Conservation (phyloP, 2,797 vertebrate genomes). For the Tokudaia tokunoshimensis region DNA sequence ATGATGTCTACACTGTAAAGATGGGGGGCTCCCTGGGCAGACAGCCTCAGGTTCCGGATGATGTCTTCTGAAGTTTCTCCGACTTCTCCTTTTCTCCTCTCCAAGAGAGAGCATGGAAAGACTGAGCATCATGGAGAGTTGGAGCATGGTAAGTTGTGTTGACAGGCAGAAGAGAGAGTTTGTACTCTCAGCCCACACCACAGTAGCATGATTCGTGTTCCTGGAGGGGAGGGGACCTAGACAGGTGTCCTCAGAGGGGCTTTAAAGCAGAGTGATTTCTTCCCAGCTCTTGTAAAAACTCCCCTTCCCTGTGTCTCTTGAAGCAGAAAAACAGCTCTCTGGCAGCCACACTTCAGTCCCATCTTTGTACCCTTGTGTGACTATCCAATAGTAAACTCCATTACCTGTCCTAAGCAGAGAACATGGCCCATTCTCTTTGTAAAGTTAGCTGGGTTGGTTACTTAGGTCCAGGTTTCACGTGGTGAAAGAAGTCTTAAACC, state of each 20-base stretch:
- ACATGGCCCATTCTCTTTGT: background rate
- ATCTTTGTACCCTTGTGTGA: constrained; percentile 12
- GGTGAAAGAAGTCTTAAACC: background rate
- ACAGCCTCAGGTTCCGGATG: background rate
- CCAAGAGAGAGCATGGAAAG: background rate
- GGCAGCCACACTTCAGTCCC: background rate
- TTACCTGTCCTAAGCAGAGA: background rate
- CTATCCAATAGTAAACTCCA: background rate
- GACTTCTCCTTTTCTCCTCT: background rate
- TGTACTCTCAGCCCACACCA: background rate
- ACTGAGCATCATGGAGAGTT: background rate
- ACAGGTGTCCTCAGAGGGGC: background rate
- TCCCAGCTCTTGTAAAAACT: constrained; percentile 44
- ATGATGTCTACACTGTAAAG: background rate
- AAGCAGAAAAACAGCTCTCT: constrained; percentile 52
- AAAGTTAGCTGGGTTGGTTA: background rate
- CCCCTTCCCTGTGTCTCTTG: constrained; percentile 34
- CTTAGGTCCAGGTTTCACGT: background rate
- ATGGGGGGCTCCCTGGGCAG: background rate
- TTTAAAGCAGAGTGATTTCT: constrained; percentile 44
- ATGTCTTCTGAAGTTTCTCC: background rate
- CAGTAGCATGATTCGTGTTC: constrained; percentile 1
- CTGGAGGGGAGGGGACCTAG: constrained; percentile 36
- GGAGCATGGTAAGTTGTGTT: background rate
- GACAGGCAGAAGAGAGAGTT: background rate